Evolutionary conservation across 2,888 invertebrate genomes (phyloP).

Genomic region (Physocephala rufipes): DNA sequence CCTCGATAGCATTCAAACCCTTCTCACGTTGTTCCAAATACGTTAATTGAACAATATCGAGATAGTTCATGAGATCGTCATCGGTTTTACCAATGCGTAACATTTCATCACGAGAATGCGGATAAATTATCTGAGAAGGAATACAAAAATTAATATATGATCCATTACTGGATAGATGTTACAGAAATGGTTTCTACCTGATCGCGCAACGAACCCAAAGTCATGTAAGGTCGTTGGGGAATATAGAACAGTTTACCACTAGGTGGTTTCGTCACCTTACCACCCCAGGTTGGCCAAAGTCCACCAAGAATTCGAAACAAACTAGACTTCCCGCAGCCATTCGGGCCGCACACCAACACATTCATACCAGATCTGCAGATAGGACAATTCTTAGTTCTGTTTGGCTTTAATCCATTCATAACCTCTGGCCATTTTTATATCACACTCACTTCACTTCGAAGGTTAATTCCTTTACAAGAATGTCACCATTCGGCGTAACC

Average conservation of each 20-base stretch:
- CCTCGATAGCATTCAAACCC: slow-evolving; percentile 91
- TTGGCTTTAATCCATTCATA: too few species aligned
- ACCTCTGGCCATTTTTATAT: not conserved
- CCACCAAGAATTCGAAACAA: slow-evolving; percentile 96
- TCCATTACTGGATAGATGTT: not conserved
- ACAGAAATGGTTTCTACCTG: slow-evolving; percentile 70
- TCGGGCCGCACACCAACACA: slow-evolving; percentile 97
- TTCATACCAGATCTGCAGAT: slow-evolving; percentile 84
- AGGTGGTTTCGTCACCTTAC: slow-evolving; percentile 93
- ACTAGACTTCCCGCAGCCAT: slow-evolving; percentile 98
- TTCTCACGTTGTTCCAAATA: slow-evolving; percentile 87
- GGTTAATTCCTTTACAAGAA: slow-evolving; percentile 85
- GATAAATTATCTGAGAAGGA: slow-evolving; percentile 79
- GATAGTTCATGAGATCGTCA: slow-evolving; percentile 76
- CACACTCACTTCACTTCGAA: slow-evolving; percentile 82
- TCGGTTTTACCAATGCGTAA: slow-evolving; percentile 79
- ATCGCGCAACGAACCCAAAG: slow-evolving; percentile 91
- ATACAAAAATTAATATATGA: slow-evolving; percentile 2
- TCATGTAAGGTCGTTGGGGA: slow-evolving; percentile 98
- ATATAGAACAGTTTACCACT: slow-evolving; percentile 92
- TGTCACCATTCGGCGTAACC: slow-evolving; percentile 97
- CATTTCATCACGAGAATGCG: slow-evolving; percentile 90
- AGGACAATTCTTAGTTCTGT: too few species aligned
- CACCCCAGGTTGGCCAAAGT: slow-evolving; percentile 97
- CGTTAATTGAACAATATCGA: slow-evolving; percentile 84